Conservation (phyloP, 2,888 invertebrate species). For the Hydropsyche betteni region DNA sequence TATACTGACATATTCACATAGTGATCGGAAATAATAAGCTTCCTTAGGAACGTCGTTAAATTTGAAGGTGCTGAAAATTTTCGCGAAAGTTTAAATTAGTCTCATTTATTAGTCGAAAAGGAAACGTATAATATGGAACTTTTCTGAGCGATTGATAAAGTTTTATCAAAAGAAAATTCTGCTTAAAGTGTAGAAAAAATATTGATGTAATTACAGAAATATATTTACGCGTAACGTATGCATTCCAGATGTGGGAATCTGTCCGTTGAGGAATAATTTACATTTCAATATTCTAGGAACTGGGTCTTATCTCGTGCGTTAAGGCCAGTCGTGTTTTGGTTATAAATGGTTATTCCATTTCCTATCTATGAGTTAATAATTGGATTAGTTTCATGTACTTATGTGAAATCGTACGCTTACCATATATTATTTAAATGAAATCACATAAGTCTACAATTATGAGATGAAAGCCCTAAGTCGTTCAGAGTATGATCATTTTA, state of each 20-base stretch:
- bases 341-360: constrained; percentile 30
- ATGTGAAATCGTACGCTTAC: constrained; percentile 1
- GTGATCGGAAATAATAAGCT: constrained; percentile 5
- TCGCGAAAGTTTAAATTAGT: constrained; percentile 19
- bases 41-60: background rate
- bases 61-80: constrained; percentile 13
- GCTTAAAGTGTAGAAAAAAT: background rate
- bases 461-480: background rate
- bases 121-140: no score
- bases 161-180: background rate
- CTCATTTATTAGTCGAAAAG: constrained; percentile 22
- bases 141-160: background rate
- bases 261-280: constrained; percentile 1
- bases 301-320: constrained; percentile 15
- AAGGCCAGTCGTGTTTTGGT: constrained; percentile 27
- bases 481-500: no score
- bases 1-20: background rate
- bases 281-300: constrained; percentile 20
- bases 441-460: background rate
- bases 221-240: background rate
- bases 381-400: constrained; percentile 23
- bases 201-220: background rate
- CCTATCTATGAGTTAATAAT: constrained; percentile 32
- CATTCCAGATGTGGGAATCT: background rate
- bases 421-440: constrained; percentile 5